A percentile compares a stretch with the other conserved stretches of the same genome.
phyloP scores from a whole-genome alignment of 2,113 vertebrate genomes.

The Corvus moneduloides region DNA sequence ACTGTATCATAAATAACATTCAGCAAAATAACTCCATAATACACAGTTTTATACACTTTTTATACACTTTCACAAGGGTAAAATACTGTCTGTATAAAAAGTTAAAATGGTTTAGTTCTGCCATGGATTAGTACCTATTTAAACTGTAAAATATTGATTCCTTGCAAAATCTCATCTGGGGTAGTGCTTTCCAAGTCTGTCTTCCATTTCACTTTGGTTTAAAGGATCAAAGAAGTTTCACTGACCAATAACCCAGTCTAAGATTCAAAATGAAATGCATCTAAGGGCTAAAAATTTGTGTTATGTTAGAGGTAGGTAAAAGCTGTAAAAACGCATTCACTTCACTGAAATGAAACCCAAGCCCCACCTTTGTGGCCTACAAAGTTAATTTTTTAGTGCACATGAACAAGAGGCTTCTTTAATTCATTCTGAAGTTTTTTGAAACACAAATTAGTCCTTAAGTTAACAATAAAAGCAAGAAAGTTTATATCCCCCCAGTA shows the following conservation, averaged over 20 bases:
- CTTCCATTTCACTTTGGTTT: slow-evolving; percentile 41
- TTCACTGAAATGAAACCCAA: background rate
- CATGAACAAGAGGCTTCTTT: background rate
- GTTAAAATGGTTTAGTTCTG: slow-evolving; percentile 37
- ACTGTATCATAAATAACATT: slow-evolving; percentile 15
- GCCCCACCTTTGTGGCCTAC: background rate
- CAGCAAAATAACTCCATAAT: slow-evolving; percentile 28
- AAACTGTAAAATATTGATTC: slow-evolving; percentile 44
- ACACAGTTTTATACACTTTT: background rate
- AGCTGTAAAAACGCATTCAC: background rate
- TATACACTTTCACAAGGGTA: background rate
- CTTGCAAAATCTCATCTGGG: slow-evolving; percentile 37
- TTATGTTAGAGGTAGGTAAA: background rate
- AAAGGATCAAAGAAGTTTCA: slow-evolving; percentile 49
- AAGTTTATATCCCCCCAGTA: background rate
- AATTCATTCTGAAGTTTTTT: background rate
- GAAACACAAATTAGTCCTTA: background rate
- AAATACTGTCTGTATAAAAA: slow-evolving; percentile 51
- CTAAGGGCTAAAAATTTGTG: background rate
- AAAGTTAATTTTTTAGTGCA: background rate
- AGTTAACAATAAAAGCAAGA: background rate
- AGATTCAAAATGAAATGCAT: slow-evolving; percentile 17
- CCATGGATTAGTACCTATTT: slow-evolving; percentile 46
- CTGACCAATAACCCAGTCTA: background rate
- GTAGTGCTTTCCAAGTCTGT: slow-evolving; percentile 1